phyloP scores from a whole-genome alignment of 2,113 vertebrate genomes.

The Myrmecobius fasciatus region DNA sequence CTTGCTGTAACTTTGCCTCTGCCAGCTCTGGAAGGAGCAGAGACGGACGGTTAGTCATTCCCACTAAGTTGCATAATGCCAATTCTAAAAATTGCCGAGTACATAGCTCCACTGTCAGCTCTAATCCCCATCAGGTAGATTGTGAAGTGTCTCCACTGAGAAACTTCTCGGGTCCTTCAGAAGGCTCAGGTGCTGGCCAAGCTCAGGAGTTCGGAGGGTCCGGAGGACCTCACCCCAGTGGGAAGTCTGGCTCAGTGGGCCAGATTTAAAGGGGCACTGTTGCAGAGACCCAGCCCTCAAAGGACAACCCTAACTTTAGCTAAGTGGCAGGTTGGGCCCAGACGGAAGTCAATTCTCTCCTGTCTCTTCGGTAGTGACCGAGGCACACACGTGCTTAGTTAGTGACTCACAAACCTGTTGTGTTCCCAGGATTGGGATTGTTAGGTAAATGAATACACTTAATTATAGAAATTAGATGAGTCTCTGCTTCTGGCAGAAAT shows the following conservation, averaged over 20 bases:
- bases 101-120: slow-evolving; percentile 72
- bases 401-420: slow-evolving; percentile 49
- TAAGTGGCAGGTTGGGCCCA: not conserved
- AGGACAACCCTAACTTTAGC: not conserved
- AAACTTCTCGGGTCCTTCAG: not conserved
- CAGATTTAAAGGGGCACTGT: not conserved
- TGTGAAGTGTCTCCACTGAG: slow-evolving; percentile 53
- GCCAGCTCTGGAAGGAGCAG: slow-evolving; percentile 69
- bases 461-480: slow-evolving; percentile 68
- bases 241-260: not conserved
- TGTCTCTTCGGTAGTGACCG: slow-evolving; percentile 54
- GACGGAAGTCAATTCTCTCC: slow-evolving; percentile 33
- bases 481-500: slow-evolving; percentile 65
- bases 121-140: slow-evolving; percentile 70
- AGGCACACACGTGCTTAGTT: slow-evolving; percentile 35
- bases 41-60: slow-evolving; percentile 80
- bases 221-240: slow-evolving; percentile 22
- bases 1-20: slow-evolving; percentile 50
- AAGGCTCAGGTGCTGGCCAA: not conserved
- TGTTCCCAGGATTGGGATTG: not conserved
- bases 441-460: slow-evolving; percentile 66
- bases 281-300: not conserved
- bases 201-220: rapidly evolving
- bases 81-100: slow-evolving; percentile 84
- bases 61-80: slow-evolving; percentile 81